phyloP scores from a whole-genome alignment of 1,140 invertebrate species.

The Octopus sinensis region DNA sequence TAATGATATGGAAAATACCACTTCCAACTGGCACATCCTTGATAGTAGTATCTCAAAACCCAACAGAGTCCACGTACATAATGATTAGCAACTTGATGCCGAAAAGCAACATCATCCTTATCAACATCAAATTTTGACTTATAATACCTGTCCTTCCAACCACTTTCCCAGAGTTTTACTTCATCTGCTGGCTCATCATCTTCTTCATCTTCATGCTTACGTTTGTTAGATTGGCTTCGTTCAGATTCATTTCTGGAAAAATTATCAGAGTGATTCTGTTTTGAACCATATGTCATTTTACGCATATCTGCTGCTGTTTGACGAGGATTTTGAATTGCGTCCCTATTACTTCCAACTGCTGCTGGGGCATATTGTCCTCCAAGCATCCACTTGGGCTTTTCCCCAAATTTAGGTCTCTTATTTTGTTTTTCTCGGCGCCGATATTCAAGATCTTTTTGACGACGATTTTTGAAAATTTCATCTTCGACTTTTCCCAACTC shows the following conservation, averaged over 20 bases:
- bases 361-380: slow-evolving; percentile 73
- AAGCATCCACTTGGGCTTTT: slow-evolving; percentile 68
- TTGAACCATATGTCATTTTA: slow-evolving; percentile 15
- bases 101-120: slow-evolving; percentile 77
- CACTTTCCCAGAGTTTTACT: slow-evolving; percentile 91
- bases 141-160: slow-evolving; percentile 97
- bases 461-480: slow-evolving; percentile 89
- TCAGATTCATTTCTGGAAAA: slow-evolving; percentile 52
- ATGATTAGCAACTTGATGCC: slow-evolving; percentile 82
- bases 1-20: slow-evolving; percentile 99
- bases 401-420: slow-evolving; percentile 54
- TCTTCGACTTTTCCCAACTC: slow-evolving; percentile 93
- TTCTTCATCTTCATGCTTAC: slow-evolving; percentile 62
- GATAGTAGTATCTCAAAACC: slow-evolving; percentile 96
- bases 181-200: slow-evolving; percentile 85
- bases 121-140: slow-evolving; percentile 92
- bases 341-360: slow-evolving; percentile 10
- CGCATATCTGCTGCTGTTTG: slow-evolving; percentile 55
- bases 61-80: slow-evolving; percentile 96
- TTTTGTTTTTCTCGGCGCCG: slow-evolving; percentile 68
- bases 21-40: slow-evolving; percentile 97
- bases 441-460: slow-evolving; percentile 72
- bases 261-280: slow-evolving; percentile 26
- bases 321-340: slow-evolving; percentile 47
- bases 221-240: slow-evolving; percentile 29